Base-by-base conservation (phyloP, 2,113 vertebrate genomes). In the Bujurquina vittata region DNA sequence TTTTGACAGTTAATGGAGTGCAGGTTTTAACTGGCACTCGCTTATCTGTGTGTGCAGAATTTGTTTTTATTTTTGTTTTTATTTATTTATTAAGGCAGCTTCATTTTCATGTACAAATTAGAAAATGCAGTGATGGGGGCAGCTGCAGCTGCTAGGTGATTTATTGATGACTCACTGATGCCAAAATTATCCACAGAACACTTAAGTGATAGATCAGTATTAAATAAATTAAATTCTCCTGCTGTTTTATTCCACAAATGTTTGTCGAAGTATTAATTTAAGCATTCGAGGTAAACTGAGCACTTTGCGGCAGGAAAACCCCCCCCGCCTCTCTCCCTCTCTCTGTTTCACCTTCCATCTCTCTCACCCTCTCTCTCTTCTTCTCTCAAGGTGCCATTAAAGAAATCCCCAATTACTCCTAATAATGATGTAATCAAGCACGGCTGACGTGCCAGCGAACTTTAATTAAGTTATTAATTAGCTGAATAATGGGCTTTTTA, bases 391-490 rank as follows among this genome's bases (percentile, higher is more conserved):
- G 94, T 95, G 90, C 91, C 92, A 93, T 94, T 94, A 95, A 94
- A 93, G 92, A 95, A 95, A 92, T 95, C 91, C 89, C 91, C 90
- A 94, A 93, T 95, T 94, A 95, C 92, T 93, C 91, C 91, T 94
- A 94, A 95, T 95, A 93, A 95, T 95, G 94, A 96, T 95, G 93
- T 94, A 95, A 94, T 95, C 93, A 94, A 92, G 89, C 93, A 92
- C 72, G 75, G 91, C 91, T 95, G 95, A 94, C 89, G 81, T 93
- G 91, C 84, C 91, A 90, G 91, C 49, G 61, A 94, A 89, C 93
- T 93, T 94, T 95, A 95, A 95, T 96, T 95, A 95, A 95, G 94
- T 93, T 95, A 95, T 95, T 95, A 96, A 95, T 96, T 96, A 94
- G 92, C 90, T 92, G 88, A 95, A 95, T 95, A 95, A 95, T 94